These are phyloP conservation scores for Fragum whitleyi DNA, from an alignment of 2,888 invertebrate genomes.

Conservation along the genomic window DNA sequence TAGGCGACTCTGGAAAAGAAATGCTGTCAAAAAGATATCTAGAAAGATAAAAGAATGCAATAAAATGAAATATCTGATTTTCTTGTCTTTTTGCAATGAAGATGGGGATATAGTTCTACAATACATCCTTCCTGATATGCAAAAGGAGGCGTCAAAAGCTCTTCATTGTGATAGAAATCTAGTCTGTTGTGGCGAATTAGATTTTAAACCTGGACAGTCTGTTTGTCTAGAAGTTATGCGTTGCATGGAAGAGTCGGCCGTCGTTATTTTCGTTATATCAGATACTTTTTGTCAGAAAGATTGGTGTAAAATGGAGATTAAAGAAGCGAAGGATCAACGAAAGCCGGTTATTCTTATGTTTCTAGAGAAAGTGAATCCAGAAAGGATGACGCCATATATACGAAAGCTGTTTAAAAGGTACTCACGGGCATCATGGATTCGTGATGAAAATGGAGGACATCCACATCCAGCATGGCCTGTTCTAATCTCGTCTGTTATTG, in stretches of 20 bases:
- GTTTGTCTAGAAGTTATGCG: constrained; percentile 16
- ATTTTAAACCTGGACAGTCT: constrained; percentile 25
- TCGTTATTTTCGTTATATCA: constrained; percentile 26
- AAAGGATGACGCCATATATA: constrained; percentile 20
- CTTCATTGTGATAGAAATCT: constrained; percentile 8
- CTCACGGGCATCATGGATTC: constrained; percentile 30
- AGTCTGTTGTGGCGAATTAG: constrained; percentile 22
- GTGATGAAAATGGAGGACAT: constrained; percentile 34
- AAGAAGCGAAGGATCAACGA: constrained; percentile 11
- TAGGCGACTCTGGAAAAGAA: too few relatives aligned
- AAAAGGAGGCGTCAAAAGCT: not conserved
- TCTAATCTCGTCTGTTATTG: constrained; percentile 28
- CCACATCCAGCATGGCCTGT: constrained; percentile 21
- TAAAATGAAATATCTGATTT: not conserved
- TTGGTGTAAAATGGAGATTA: constrained; percentile 38
- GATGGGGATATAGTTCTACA: constrained; percentile 26
- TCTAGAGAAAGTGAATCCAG: constrained; percentile 22
- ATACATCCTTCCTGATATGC: constrained; percentile 16
- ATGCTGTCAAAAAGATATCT: not conserved
- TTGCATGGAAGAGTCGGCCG: too few relatives aligned
- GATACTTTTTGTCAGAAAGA: constrained; percentile 30
- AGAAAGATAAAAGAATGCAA: not conserved
- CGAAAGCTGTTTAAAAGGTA: constrained; percentile 28
- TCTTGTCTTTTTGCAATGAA: constrained; percentile 33
- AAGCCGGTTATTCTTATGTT: constrained; percentile 30